Conservation (phyloP, 2,113 vertebrate genomes). For the Lepus americanus region DNA sequence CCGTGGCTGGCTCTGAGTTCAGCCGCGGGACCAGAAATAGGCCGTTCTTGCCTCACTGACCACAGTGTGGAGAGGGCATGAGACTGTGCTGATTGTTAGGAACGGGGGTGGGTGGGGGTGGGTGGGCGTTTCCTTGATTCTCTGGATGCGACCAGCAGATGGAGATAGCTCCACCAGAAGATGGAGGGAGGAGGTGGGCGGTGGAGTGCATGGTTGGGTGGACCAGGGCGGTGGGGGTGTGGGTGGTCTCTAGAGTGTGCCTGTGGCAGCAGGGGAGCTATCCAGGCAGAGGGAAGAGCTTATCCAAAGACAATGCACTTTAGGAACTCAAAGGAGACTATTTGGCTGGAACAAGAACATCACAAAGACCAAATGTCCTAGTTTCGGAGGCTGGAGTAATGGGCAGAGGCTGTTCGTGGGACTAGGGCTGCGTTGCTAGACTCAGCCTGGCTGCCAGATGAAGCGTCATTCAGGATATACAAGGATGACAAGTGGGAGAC, state of each 20-base stretch:
- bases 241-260: too few relatives aligned
- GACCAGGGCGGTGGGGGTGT: background rate
- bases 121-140: background rate
- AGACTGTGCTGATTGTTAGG: background rate
- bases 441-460: background rate
- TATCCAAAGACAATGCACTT: background rate
- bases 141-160: background rate
- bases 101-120: background rate
- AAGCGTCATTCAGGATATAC: background rate
- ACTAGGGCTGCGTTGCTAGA: background rate
- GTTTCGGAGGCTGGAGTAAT: background rate
- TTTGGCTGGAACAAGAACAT: background rate
- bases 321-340: conserved; percentile 3
- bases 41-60: background rate
- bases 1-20: background rate
- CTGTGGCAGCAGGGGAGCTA: background rate
- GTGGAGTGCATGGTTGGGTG: background rate
- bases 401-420: background rate
- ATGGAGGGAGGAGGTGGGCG: background rate
- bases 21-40: background rate
- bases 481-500: background rate
- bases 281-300: background rate
- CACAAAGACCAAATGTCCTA: background rate
- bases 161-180: background rate
- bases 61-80: background rate